These are phyloP conservation scores for Zeuzera pyrina DNA, from an alignment of 2,888 invertebrate genomes.

Conservation along the genomic window DNA sequence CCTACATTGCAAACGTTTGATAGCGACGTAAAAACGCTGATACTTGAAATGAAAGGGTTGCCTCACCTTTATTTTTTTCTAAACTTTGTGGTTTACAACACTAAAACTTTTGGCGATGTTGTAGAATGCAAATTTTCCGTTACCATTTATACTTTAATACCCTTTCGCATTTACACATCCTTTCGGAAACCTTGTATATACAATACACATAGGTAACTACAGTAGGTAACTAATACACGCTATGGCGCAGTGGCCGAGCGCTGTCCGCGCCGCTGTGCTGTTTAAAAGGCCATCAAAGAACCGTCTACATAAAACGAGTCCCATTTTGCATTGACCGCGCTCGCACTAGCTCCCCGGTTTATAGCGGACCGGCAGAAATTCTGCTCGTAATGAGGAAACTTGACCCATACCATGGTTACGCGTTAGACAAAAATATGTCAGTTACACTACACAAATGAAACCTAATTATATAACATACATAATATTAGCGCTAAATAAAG, in stretches of 20 bases:
- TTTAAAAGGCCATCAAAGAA: constrained; percentile 47
- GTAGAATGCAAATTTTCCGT: too few species aligned
- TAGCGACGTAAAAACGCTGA: too few species aligned
- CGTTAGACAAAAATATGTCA: too few species aligned
- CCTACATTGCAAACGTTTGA: too few species aligned
- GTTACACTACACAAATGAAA: neutral
- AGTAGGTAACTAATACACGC: neutral
- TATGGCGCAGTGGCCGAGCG: constrained; percentile 13
- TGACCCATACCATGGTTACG: constrained; percentile 17
- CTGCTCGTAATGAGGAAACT: constrained; percentile 53
- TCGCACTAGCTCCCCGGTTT: constrained; percentile 35
- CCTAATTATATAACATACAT: neutral
- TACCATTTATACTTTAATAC: too few species aligned
- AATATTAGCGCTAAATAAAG: neutral
- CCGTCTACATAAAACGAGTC: constrained; percentile 49
- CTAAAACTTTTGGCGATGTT: too few species aligned
- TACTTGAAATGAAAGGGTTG: too few species aligned
- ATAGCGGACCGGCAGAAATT: constrained; percentile 47
- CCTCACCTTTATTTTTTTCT: too few species aligned
- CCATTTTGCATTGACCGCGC: constrained; percentile 52
- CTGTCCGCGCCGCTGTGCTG: constrained; percentile 20
- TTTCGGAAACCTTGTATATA: neutral
- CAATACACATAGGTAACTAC: neutral
- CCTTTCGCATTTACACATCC: too few species aligned
- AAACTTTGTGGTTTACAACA: too few species aligned